Percentiles rank a stretch among this genome's conserved stretches.
Conservation (phyloP, 1,140 invertebrate genomes). For the Nixonia krombeini region DNA sequence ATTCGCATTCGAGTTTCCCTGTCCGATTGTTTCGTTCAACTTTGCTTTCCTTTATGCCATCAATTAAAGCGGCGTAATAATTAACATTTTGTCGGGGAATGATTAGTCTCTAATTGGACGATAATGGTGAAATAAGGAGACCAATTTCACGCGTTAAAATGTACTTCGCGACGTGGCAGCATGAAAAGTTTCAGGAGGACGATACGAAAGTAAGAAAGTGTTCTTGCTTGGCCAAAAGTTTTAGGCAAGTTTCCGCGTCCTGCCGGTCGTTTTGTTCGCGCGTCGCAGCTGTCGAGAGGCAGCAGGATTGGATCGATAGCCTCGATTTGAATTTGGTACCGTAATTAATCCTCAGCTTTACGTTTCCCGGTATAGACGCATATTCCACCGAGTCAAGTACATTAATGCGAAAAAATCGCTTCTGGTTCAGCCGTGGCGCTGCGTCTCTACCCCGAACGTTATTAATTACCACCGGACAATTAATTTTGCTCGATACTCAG, state of each 20-base stretch:
- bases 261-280: slow-evolving; percentile 4
- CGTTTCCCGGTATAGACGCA: slow-evolving; percentile 16
- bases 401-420: neutral
- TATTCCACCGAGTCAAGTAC: slow-evolving; percentile 23
- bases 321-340: slow-evolving; percentile 24
- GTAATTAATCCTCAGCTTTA: slow-evolving; percentile 33
- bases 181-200: neutral
- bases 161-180: neutral
- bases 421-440: too few species aligned
- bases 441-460: too few species aligned
- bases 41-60: too few species aligned
- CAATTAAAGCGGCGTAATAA: too few species aligned
- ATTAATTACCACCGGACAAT: too few species aligned
- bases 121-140: too few species aligned
- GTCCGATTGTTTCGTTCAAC: too few species aligned
- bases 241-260: slow-evolving; percentile 18
- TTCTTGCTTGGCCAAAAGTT: neutral
- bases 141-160: too few species aligned
- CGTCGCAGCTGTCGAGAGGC: slow-evolving; percentile 28
- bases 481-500: too few species aligned
- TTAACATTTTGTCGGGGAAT: too few species aligned
- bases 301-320: slow-evolving; percentile 36
- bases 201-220: neutral
- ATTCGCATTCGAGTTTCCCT: too few species aligned
- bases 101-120: too few species aligned